Percentiles rank a stretch among this genome's conserved stretches.
Evolutionary conservation across 2,113 vertebrate species (phyloP).

Genomic region (Setophaga coronata): DNA sequence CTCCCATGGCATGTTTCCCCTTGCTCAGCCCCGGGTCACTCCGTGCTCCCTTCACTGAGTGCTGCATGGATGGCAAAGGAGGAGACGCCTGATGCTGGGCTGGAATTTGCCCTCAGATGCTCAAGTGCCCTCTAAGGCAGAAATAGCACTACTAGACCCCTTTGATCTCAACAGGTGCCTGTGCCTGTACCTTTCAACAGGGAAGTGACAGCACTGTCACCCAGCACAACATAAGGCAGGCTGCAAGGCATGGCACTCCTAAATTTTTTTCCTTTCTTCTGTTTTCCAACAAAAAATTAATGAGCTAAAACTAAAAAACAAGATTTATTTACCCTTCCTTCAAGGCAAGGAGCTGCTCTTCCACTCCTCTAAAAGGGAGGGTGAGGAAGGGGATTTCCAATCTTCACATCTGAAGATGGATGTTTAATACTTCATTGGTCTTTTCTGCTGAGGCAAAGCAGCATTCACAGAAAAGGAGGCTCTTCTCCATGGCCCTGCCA

Average conservation of each 20-base stretch:
- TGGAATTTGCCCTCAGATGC: neutral
- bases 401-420: neutral
- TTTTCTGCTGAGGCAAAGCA: neutral
- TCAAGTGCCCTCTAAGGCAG: neutral
- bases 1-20: fast-evolving
- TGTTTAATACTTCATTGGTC: neutral
- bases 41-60: neutral
- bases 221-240: neutral
- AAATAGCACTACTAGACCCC: neutral
- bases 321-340: neutral
- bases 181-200: neutral
- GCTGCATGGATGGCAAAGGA: neutral
- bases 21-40: neutral
- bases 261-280: neutral
- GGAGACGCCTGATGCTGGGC: neutral
- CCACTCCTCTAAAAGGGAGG: neutral
- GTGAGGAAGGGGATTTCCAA: neutral
- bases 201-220: neutral
- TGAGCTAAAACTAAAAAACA: neutral
- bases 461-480: neutral
- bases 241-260: neutral
- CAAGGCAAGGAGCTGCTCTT: neutral
- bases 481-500: neutral
- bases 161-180: neutral
- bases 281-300: neutral